These are phyloP conservation scores for Athrips mouffetella DNA, from an alignment of 2,888 invertebrate species.

Conservation along the genomic window DNA sequence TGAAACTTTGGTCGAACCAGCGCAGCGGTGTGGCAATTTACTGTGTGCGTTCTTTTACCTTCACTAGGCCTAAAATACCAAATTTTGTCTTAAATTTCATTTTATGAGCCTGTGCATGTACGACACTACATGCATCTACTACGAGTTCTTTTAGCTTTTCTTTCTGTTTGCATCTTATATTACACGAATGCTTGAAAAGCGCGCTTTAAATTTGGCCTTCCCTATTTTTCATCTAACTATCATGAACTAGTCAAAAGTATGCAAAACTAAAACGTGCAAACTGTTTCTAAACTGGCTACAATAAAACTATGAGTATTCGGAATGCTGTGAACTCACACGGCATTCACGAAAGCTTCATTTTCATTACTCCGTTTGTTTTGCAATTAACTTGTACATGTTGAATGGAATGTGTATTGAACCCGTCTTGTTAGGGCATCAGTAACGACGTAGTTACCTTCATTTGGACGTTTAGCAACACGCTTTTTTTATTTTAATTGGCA, in stretches of 20 bases:
- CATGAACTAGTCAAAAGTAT: background rate
- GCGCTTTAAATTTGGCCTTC: too few relatives aligned
- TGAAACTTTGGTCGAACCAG: too few relatives aligned
- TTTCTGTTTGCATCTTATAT: too few relatives aligned
- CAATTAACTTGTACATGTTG: conserved; percentile 50
- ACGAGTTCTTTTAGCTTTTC: too few relatives aligned
- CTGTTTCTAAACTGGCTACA: background rate
- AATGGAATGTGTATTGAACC: conserved; percentile 37
- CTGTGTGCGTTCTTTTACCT: too few relatives aligned
- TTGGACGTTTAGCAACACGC: conserved; percentile 57
- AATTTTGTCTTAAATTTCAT: too few relatives aligned
- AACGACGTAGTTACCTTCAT: conserved; percentile 67
- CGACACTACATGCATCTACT: too few relatives aligned
- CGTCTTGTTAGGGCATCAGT: conserved; percentile 60
- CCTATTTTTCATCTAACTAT: conserved; percentile 1
- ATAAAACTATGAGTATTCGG: conserved; percentile 5
- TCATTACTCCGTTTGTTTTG: conserved; percentile 44
- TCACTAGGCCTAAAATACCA: too few relatives aligned
- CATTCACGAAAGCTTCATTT: conserved; percentile 36
- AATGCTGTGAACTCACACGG: conserved; percentile 35
- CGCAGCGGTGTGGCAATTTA: too few relatives aligned
- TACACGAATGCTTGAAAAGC: too few relatives aligned
- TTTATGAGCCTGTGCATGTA: too few relatives aligned
- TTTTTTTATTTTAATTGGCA: conserved; percentile 63
- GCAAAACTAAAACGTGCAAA: background rate